Evolutionary conservation across 2,113 vertebrate species (phyloP).

Genomic region (Origma solitaria): DNA sequence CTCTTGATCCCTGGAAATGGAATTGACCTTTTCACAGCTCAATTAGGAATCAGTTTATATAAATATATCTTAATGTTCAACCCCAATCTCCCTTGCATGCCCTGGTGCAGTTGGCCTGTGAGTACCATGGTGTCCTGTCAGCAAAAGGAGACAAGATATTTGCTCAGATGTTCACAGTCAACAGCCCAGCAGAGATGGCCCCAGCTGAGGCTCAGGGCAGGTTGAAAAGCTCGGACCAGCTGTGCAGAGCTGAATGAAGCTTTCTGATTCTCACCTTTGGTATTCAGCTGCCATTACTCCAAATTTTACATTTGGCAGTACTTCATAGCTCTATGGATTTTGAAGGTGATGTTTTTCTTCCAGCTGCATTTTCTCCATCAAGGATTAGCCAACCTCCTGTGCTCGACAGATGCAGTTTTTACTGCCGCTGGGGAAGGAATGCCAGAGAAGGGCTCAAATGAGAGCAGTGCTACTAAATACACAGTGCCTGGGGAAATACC

Average conservation of each 20-base stretch:
- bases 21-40: constrained; percentile 15
- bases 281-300: background rate
- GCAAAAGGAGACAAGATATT: background rate
- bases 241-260: background rate
- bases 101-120: background rate
- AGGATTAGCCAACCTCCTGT: background rate
- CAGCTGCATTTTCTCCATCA: background rate
- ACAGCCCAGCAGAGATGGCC: background rate
- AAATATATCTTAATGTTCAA: background rate
- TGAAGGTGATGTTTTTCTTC: background rate
- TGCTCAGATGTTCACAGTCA: background rate
- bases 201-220: background rate
- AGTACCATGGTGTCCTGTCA: background rate
- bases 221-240: background rate
- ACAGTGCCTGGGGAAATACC: background rate
- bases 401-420: background rate
- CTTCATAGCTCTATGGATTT: background rate
- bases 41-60: background rate
- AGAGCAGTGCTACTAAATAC: background rate
- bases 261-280: background rate
- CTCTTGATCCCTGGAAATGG: constrained; percentile 21
- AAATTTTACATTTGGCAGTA: background rate
- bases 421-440: background rate
- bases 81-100: background rate
- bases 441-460: background rate